These are phyloP conservation scores for Gambusia affinis DNA, from an alignment of 2,113 vertebrate genomes.

Conservation along the genomic window DNA sequence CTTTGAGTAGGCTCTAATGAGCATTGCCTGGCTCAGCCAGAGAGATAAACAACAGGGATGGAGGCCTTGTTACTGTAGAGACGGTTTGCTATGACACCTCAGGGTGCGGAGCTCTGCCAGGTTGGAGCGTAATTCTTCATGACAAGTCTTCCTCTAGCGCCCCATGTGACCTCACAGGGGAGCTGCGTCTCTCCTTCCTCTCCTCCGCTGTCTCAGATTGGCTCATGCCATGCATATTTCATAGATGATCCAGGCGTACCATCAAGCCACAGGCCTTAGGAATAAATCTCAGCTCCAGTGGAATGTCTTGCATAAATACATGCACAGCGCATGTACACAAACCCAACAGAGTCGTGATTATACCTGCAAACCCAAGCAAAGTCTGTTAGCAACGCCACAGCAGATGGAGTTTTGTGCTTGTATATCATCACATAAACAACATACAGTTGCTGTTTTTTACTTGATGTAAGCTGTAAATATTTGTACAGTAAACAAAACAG, in stretches of 20 bases:
- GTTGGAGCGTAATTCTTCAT: slow-evolving; percentile 42
- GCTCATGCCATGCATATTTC: slow-evolving; percentile 72
- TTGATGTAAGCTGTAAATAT: slow-evolving; percentile 30
- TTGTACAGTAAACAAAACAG: slow-evolving; percentile 41
- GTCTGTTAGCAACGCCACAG: slow-evolving; percentile 12
- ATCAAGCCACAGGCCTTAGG: slow-evolving; percentile 42
- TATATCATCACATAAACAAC: slow-evolving; percentile 43
- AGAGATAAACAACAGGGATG: slow-evolving; percentile 3
- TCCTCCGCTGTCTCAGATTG: slow-evolving; percentile 30
- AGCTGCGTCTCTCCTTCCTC: neutral
- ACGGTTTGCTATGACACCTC: slow-evolving; percentile 41
- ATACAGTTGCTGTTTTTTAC: slow-evolving; percentile 45
- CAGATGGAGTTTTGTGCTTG: slow-evolving; percentile 12
- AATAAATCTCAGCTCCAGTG: slow-evolving; percentile 13
- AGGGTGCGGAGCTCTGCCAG: slow-evolving; percentile 6
- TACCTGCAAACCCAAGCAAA: slow-evolving; percentile 53
- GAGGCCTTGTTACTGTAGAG: slow-evolving; percentile 44
- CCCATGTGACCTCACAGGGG: slow-evolving; percentile 42
- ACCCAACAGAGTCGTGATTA: slow-evolving; percentile 3
- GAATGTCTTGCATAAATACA: slow-evolving; percentile 32
- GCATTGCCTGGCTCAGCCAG: slow-evolving; percentile 26
- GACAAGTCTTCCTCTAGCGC: slow-evolving; percentile 46
- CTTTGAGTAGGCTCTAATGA: slow-evolving; percentile 44
- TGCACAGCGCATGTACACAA: slow-evolving; percentile 10
- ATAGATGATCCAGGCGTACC: slow-evolving; percentile 46